A percentile compares a stretch with the other conserved stretches of the same genome.
These are phyloP conservation scores for Onychomys leucogaster DNA, from an alignment of 2,797 vertebrate species.

Conservation along the genomic window DNA sequence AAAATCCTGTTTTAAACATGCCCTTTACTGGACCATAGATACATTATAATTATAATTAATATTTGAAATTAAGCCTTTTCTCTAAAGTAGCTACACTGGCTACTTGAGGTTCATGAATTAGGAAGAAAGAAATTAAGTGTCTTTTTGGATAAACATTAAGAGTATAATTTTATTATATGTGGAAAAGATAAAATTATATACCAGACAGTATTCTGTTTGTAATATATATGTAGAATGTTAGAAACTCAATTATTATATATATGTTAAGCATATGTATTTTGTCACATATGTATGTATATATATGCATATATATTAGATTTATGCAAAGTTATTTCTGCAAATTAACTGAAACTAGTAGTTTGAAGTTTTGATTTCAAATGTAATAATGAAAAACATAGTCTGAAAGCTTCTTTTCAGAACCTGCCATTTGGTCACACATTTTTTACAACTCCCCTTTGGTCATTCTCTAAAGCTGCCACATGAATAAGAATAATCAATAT, in stretches of 20 bases:
- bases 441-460: slow-evolving; percentile 57
- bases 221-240: background rate
- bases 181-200: background rate
- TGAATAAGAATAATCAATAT: slow-evolving; percentile 62
- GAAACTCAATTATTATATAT: background rate
- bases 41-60: slow-evolving; percentile 63
- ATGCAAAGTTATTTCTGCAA: slow-evolving; percentile 10
- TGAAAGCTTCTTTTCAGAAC: slow-evolving; percentile 44
- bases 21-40: slow-evolving; percentile 61
- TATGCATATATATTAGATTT: background rate
- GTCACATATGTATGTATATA: background rate
- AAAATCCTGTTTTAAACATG: slow-evolving; percentile 78
- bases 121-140: background rate
- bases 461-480: background rate
- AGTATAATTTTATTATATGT: slow-evolving; percentile 24
- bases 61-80: slow-evolving; percentile 11
- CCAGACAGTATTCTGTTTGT: background rate
- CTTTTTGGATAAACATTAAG: background rate
- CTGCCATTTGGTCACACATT: slow-evolving; percentile 7
- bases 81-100: background rate
- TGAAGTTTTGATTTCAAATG: slow-evolving; percentile 31
- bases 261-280: background rate
- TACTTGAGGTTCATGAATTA: slow-evolving; percentile 37
- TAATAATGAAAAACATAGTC: slow-evolving; percentile 20
- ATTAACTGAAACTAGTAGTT: background rate